Evolutionary conservation across 2,113 vertebrate species (phyloP), one percentile per base, ranked within the genome.

Genomic region (Heterochromis multidens): DNA sequence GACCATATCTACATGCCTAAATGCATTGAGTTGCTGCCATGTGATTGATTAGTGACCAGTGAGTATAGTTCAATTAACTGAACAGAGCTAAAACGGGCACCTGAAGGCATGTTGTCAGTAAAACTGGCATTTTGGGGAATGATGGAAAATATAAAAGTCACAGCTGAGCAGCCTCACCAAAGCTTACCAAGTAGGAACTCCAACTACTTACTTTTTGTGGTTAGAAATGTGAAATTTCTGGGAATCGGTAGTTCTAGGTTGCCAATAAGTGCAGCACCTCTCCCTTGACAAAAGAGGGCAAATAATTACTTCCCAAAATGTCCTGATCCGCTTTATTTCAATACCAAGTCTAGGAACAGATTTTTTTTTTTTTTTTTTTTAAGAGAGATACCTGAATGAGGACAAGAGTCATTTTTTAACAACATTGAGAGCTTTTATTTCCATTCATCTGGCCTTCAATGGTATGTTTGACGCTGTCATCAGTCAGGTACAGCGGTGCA

Each of bases 361-460:
- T 29, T 54, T 89, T 87, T 54, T 35, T 37, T 37, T 37, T 40
- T 40, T n/a, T n/a, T n/a, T n/a, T n/a, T n/a, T n/a, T n/a, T n/a
- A n/a, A n/a, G n/a, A n/a, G n/a, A n/a, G n/a, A n/a, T n/a, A 37
- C 25, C 63, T 80, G 29, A 82, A 88, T 17, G 56, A 90, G 10
- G 19, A 88, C 54, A 77, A 1, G 16, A 80, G 46, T 25, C 77
- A 19, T 59, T 89, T 80, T 89, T 88, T 54, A 91, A 91, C 89
- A 91, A 90, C 65, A 77, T 91, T 70, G 80, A 87, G 74, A 70
- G 84, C 83, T 92, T 95, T 94, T 93, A 92, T 94, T 95, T 91
- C 84, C 87, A 87, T 91, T 89, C 82, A 87, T 91, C 79, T 65
- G 84, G 67, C 83, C 87, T 92, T 93, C 85, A 84, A 77, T 43